Evolutionary conservation across 1,140 invertebrate species (phyloP).

Genomic region (Diploscapter pachys): DNA sequence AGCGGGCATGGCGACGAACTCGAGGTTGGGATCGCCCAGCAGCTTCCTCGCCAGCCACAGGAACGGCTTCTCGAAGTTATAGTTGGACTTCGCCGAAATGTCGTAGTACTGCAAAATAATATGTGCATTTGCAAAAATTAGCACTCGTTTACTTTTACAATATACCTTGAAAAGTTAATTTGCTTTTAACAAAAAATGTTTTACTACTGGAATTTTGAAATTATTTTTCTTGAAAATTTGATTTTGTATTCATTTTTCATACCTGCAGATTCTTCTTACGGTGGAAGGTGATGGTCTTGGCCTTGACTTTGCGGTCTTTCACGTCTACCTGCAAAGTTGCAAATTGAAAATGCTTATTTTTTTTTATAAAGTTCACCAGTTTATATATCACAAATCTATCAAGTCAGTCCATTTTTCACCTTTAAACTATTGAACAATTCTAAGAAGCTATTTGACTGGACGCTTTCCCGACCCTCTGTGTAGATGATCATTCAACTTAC

Average conservation of each 20-base stretch:
- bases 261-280: conserved; percentile 89
- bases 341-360: not conserved
- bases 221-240: conserved; percentile 38
- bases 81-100: conserved; percentile 99
- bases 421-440: not conserved
- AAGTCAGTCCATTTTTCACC: not conserved
- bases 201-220: conserved; percentile 13
- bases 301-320: conserved; percentile 99
- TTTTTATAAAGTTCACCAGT: not conserved
- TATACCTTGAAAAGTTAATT: no score
- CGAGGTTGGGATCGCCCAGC: conserved; percentile 95
- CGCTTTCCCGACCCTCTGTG: no score
- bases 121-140: conserved; percentile 46
- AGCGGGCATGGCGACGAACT: conserved; percentile 98
- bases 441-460: no score
- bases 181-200: no score
- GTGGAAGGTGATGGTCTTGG: conserved; percentile 98
- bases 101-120: conserved; percentile 83
- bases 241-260: no score
- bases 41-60: conserved; percentile 94
- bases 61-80: conserved; percentile 99
- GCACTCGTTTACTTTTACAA: no score
- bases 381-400: not conserved
- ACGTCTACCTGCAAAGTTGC: conserved; percentile 75
- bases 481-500: not conserved